These are phyloP conservation scores for Horisme vitalbata DNA, from an alignment of 2,888 invertebrate species.

Conservation along the genomic window DNA sequence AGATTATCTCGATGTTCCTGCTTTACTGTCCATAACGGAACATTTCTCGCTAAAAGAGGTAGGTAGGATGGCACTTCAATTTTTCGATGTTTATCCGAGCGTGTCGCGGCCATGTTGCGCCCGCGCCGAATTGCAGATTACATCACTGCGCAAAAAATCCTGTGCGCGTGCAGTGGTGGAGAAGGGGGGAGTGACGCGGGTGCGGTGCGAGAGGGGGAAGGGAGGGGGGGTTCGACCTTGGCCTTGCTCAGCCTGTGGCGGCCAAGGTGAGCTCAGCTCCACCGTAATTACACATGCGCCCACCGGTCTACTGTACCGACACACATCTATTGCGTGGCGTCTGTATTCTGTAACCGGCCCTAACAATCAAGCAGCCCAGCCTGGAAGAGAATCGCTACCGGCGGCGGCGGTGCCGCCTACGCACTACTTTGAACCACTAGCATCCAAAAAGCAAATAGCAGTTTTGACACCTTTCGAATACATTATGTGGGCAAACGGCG, in stretches of 20 bases:
- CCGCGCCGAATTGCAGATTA: constrained; percentile 77
- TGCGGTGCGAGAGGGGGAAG: constrained; percentile 11
- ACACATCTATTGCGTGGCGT: constrained; percentile 40
- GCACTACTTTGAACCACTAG: constrained; percentile 11
- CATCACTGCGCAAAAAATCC: constrained; percentile 78
- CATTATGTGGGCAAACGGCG: constrained; percentile 35
- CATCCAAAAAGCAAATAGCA: constrained; percentile 45
- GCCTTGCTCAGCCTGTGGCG: constrained; percentile 76
- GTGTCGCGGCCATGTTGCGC: constrained; percentile 66
- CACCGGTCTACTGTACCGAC: constrained; percentile 72
- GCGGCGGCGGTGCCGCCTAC: constrained; percentile 8
- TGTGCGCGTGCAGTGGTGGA: constrained; percentile 56
- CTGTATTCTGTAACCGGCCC: constrained; percentile 31
- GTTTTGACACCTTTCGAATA: constrained; percentile 53
- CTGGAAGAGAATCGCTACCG: constrained; percentile 9
- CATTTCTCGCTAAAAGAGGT: constrained; percentile 6
- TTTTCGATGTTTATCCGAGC: constrained; percentile 37
- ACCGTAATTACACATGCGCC: constrained; percentile 76
- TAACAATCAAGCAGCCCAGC: constrained; percentile 15
- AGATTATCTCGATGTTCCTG: constrained; percentile 6
- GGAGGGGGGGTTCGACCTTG: constrained; percentile 57
- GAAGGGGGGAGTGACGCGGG: constrained; percentile 30
- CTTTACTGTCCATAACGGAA: background rate
- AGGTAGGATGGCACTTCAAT: constrained; percentile 14
- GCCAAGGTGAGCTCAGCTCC: constrained; percentile 74